Conservation (phyloP, 1,140 invertebrate genomes). For the Coptotermes formosanus region DNA sequence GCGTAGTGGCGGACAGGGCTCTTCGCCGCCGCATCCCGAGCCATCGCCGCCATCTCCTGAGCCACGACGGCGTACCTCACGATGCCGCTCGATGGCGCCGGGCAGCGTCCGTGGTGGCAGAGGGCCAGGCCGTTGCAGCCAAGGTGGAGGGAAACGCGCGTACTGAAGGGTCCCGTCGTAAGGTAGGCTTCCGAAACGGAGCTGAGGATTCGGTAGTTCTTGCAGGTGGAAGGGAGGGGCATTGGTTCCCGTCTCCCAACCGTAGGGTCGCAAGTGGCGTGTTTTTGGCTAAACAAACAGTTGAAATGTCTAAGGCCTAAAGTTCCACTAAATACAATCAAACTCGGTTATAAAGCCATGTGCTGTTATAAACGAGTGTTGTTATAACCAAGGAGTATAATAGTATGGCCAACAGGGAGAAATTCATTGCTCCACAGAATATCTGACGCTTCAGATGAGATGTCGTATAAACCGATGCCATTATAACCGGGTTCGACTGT, state of each 20-base stretch:
- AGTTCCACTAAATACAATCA: too few species aligned
- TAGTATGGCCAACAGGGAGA: too few species aligned
- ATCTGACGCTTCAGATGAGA: too few species aligned
- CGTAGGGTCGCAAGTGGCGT: slow-evolving; percentile 67
- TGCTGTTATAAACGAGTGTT: too few species aligned
- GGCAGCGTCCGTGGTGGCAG: slow-evolving; percentile 63
- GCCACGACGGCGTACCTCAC: slow-evolving; percentile 64
- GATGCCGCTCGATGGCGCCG: slow-evolving; percentile 68
- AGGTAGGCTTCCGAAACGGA: slow-evolving; percentile 65
- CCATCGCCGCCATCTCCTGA: slow-evolving; percentile 43
- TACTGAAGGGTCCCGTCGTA: slow-evolving; percentile 49
- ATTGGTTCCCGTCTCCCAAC: slow-evolving; percentile 58
- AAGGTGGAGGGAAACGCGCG: slow-evolving; percentile 28
- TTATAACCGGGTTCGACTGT: too few species aligned
- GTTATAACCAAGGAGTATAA: too few species aligned
- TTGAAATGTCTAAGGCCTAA: not conserved
- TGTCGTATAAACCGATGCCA: too few species aligned
- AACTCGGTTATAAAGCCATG: too few species aligned
- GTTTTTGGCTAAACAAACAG: slow-evolving; percentile 64
- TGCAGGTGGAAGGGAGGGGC: slow-evolving; percentile 49
- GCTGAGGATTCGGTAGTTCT: slow-evolving; percentile 52
- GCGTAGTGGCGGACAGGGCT: slow-evolving; percentile 42
- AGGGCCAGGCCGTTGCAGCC: slow-evolving; percentile 8
- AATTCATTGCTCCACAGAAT: too few species aligned
- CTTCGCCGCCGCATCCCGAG: slow-evolving; percentile 45